Conservation (phyloP, 2,888 invertebrate genomes). For the Siphlonurus alternatus region DNA sequence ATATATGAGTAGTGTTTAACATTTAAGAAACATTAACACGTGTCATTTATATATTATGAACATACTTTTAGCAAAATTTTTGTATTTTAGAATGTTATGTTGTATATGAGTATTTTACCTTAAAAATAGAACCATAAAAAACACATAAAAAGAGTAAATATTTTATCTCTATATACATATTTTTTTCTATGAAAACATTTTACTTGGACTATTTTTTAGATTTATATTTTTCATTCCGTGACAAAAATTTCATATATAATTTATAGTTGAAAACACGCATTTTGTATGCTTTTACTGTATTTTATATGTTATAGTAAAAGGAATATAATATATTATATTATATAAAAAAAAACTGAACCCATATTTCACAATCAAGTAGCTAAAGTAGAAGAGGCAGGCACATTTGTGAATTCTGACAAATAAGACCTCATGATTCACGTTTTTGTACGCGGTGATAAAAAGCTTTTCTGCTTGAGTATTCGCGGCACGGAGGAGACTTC, state of each 20-base stretch:
- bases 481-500: not conserved
- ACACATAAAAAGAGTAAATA: too few relatives aligned
- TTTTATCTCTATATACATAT: too few relatives aligned
- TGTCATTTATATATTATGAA: too few relatives aligned
- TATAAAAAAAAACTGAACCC: too few relatives aligned
- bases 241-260: not conserved
- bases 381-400: not conserved
- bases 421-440: not conserved
- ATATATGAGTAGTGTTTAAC: too few relatives aligned
- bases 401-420: not conserved
- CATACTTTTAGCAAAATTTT: too few relatives aligned
- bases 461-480: not conserved
- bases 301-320: not conserved
- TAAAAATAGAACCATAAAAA: too few relatives aligned
- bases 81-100: too few relatives aligned
- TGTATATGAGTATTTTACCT: too few relatives aligned
- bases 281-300: not conserved
- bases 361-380: not conserved
- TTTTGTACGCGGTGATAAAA: not conserved
- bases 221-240: not conserved
- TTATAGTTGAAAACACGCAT: not conserved
- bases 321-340: too few relatives aligned
- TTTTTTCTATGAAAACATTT: not conserved
- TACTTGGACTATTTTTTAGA: too few relatives aligned
- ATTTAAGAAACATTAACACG: too few relatives aligned